Evolutionary conservation across 1,140 invertebrate genomes (phyloP), one percentile per base, ranked within the genome.

Genomic region (Pseudomyrmex flavicornis): DNA sequence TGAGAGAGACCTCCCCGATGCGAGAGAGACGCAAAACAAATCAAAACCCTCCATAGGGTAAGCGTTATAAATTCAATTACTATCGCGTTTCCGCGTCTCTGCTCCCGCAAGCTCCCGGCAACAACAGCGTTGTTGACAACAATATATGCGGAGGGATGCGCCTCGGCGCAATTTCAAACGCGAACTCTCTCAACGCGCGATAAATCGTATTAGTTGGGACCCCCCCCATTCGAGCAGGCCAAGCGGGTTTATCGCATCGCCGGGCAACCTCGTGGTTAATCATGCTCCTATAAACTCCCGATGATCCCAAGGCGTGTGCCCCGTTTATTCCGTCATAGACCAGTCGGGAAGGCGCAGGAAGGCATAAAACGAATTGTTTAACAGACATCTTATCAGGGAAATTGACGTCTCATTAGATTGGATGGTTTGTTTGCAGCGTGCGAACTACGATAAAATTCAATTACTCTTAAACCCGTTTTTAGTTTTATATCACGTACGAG

Each of bases 181-280:
- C 15, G 52, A 46, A 70, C 66, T 20, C 35, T 35, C 35, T 35
- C 76, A 44, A 54, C 44, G 65, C 35, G 20, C 52, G 20, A 79
- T 79, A 79, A 79, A 79, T 79, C 52, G 76, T 58, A 79, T 69
- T 79, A 79, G 65, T 70, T 79, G 48, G 35, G 76, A 69, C 65
- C 12, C 10, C 20, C 65, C 12, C 10, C 20, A 69, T 48, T 79
- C 26, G n/a, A 26, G 20, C 35, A 2, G 35, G 35, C 35, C 15
- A 48, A 17, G 63, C n/a, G 46, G 52, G 63, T 59, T 79, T 70
- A 69, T 70, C 69, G 54, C 76, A 58, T 70, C 26, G 48, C 44
- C 35, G 20, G 48, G 5, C 79, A 75, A 17, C 20, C 58, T 35
- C 26, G 26, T 35, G 35, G 35, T 56, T 83, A 76, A 83, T 76